These are phyloP conservation scores for Folsomia candida DNA, from an alignment of 2,888 invertebrate genomes.

Conservation along the genomic window DNA sequence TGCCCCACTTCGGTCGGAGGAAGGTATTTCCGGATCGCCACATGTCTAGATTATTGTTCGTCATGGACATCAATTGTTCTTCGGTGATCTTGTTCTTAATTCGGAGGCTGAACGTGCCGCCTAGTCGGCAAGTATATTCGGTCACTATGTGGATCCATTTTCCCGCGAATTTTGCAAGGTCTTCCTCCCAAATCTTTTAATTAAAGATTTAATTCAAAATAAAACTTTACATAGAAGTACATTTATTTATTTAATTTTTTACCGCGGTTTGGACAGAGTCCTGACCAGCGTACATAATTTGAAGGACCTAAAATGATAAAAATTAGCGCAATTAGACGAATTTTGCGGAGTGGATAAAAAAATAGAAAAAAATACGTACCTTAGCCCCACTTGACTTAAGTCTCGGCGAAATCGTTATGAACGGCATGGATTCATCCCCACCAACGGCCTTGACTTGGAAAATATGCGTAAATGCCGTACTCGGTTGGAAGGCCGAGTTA, in stretches of 20 bases:
- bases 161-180: slow-evolving; percentile 33
- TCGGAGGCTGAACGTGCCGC: slow-evolving; percentile 25
- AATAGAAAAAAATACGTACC: neutral
- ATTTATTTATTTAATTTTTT: no score
- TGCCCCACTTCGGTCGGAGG: slow-evolving; percentile 44
- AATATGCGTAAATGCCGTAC: slow-evolving; percentile 41
- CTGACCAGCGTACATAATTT: slow-evolving; percentile 34
- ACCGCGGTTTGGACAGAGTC: slow-evolving; percentile 5
- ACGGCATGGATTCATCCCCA: slow-evolving; percentile 36
- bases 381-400: slow-evolving; percentile 13
- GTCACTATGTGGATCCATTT: slow-evolving; percentile 43
- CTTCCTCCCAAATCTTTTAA: slow-evolving; percentile 23
- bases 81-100: slow-evolving; percentile 28
- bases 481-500: slow-evolving; percentile 43
- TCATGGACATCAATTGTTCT: slow-evolving; percentile 24
- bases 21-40: slow-evolving; percentile 32
- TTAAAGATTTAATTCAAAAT: no score
- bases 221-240: no score
- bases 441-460: slow-evolving; percentile 43
- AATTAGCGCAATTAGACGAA: neutral
- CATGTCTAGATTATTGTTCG: slow-evolving; percentile 36
- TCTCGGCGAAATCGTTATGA: slow-evolving; percentile 43
- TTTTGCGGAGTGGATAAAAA: neutral
- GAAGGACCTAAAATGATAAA: slow-evolving; percentile 14
- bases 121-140: slow-evolving; percentile 26